Evolutionary conservation across 2,797 vertebrate genomes (phyloP).

Genomic region (Lithobates pipiens): DNA sequence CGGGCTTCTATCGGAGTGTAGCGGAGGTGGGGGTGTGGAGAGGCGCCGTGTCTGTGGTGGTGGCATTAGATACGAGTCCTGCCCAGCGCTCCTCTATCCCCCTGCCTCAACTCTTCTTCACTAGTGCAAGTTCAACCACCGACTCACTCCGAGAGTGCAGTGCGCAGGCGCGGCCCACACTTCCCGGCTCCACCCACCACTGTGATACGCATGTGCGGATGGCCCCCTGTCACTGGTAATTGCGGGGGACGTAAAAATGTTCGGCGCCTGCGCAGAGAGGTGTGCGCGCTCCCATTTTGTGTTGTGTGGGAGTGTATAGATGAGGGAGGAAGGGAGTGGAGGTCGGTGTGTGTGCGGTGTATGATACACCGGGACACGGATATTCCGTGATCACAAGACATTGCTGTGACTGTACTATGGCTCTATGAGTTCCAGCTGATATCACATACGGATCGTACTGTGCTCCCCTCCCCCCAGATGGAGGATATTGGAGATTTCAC

Average conservation of each 20-base stretch:
- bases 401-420: no score
- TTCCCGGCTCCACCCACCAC: neutral
- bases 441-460: no score
- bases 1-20: neutral
- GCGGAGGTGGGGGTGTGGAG: neutral
- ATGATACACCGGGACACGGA: no score
- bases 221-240: neutral
- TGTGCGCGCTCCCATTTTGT: neutral
- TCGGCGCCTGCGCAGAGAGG: neutral
- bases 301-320: neutral
- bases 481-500: no score
- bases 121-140: neutral
- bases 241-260: neutral
- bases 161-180: neutral
- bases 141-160: neutral
- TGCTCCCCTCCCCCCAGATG: no score
- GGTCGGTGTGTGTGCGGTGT: no score
- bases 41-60: neutral
- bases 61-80: neutral
- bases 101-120: neutral
- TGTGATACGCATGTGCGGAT: neutral
- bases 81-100: neutral
- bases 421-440: no score
- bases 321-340: no score
- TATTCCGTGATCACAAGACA: no score